A percentile compares a stretch with the other conserved stretches of the same genome.
Evolutionary conservation across 1,140 invertebrate species (phyloP).

Genomic region (Colletes gigas): DNA sequence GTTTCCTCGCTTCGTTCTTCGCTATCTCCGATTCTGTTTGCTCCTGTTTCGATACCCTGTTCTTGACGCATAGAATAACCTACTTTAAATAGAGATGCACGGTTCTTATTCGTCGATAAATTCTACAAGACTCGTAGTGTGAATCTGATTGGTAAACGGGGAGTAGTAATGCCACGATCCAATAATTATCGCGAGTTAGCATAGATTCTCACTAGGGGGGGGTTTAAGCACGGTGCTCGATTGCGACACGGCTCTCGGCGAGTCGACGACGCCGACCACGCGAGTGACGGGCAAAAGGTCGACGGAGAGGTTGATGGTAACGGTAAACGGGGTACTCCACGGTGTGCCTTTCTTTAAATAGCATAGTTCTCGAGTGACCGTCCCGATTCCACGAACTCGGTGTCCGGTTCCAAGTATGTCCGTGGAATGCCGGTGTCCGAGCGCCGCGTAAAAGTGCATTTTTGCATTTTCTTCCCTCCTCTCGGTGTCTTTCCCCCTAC

Average conservation of each 20-base stretch:
- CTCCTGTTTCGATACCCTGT: too few species aligned
- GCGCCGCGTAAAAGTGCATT: constrained; percentile 47
- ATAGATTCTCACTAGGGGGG: neutral
- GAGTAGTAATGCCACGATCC: too few species aligned
- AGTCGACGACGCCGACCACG: neutral
- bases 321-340: constrained; percentile 46
- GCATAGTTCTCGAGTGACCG: constrained; percentile 63
- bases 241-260: neutral
- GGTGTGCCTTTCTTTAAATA: constrained; percentile 65
- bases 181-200: too few species aligned
- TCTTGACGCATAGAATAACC: too few species aligned
- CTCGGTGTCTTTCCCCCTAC: neutral
- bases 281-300: constrained; percentile 56
- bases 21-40: too few species aligned
- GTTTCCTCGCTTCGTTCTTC: too few species aligned
- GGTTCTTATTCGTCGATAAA: too few species aligned
- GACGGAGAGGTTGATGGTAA: constrained; percentile 57
- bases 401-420: constrained; percentile 66
- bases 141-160: too few species aligned
- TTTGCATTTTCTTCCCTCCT: constrained; percentile 41
- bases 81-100: too few species aligned
- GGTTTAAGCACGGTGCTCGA: constrained; percentile 2
- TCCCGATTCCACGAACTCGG: constrained; percentile 63
- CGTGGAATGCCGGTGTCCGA: constrained; percentile 40
- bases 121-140: too few species aligned